These are phyloP conservation scores for Cristatella mucedo DNA, from an alignment of 2,888 invertebrate genomes.

Conservation along the genomic window DNA sequence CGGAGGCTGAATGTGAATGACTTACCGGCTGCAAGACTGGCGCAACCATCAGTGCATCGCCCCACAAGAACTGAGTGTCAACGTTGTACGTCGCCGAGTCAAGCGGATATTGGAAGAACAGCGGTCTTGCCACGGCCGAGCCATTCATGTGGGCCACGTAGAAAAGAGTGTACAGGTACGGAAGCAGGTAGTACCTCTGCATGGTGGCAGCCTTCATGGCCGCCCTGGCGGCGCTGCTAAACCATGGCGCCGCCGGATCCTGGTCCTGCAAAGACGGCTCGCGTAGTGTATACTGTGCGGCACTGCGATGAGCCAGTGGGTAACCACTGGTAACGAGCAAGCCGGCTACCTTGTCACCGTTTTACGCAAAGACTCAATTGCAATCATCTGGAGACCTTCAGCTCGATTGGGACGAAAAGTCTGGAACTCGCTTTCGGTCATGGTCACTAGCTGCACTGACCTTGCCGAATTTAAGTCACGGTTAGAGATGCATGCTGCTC, in stretches of 20 bases:
- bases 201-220: conserved; percentile 51
- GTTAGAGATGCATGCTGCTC: too few species aligned
- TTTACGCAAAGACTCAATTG: too few species aligned
- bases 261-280: conserved; percentile 51
- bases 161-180: conserved; percentile 65
- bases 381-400: too few species aligned
- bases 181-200: conserved; percentile 55
- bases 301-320: too few species aligned
- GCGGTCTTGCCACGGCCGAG: conserved; percentile 56
- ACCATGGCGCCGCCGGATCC: conserved; percentile 51
- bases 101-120: conserved; percentile 39
- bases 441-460: too few species aligned
- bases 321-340: too few species aligned
- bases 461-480: too few species aligned
- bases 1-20: too few species aligned
- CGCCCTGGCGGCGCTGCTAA: conserved; percentile 50
- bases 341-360: too few species aligned
- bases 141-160: conserved; percentile 53
- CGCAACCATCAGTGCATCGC: conserved; percentile 28
- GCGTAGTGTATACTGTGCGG: too few species aligned
- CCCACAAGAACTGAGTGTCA: conserved; percentile 32
- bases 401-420: too few species aligned
- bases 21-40: conserved; percentile 20
- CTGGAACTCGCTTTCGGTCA: too few species aligned
- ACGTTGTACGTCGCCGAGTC: conserved; percentile 17